These are phyloP conservation scores for Dipodomys spectabilis DNA, from an alignment of 2,113 vertebrate species.

Conservation along the genomic window DNA sequence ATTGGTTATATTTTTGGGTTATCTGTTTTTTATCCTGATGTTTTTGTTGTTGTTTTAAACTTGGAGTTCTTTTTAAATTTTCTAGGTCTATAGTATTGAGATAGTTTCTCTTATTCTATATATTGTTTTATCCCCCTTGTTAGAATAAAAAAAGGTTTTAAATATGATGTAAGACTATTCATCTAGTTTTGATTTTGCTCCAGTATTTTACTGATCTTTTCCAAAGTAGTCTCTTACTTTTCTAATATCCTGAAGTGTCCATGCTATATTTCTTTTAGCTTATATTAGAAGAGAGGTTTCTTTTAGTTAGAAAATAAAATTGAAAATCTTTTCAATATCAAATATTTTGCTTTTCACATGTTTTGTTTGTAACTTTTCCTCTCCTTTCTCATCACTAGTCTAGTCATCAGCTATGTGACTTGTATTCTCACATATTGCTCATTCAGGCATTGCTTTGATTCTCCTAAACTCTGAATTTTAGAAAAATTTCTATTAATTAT, in stretches of 20 bases:
- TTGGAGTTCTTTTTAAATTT: neutral
- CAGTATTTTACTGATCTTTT: neutral
- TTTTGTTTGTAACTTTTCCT: neutral
- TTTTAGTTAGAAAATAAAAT: neutral
- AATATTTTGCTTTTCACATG: neutral
- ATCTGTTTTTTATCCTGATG: no score
- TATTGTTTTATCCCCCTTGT: no score
- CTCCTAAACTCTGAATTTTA: conserved; percentile 19
- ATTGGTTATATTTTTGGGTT: neutral
- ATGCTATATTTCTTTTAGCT: neutral
- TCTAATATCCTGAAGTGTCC: neutral
- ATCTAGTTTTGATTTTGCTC: neutral
- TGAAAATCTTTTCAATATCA: neutral
- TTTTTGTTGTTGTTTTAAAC: neutral
- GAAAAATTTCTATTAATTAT: conserved; percentile 35
- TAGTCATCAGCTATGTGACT: neutral
- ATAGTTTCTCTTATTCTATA: neutral
- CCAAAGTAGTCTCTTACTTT: neutral
- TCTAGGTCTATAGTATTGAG: neutral
- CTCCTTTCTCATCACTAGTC: neutral
- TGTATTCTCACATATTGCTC: neutral
- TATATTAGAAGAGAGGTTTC: neutral
- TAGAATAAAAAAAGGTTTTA: neutral
- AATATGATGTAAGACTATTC: neutral
- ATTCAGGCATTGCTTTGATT: neutral